Evolutionary conservation across 2,888 invertebrate species (phyloP).

Genomic region (Chrysina gloriosa): DNA sequence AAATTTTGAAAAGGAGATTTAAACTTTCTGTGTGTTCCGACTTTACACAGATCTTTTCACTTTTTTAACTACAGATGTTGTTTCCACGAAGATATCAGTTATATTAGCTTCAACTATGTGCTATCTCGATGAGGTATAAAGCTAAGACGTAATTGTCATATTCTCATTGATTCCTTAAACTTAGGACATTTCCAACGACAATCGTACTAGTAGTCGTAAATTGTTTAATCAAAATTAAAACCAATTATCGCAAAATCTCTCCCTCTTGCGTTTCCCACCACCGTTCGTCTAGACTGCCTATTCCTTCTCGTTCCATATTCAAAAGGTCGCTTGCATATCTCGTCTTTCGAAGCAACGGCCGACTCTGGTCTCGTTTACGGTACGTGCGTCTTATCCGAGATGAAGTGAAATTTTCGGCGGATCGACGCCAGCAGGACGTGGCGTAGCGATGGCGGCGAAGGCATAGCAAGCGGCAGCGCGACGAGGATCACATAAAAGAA

Average conservation of each 20-base stretch:
- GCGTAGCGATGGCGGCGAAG: not conserved
- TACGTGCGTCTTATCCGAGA: slow-evolving; percentile 49
- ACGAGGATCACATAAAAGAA: slow-evolving; percentile 67
- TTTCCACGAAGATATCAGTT: too few relatives aligned
- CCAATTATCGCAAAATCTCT: not conserved
- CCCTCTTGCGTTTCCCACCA: not conserved
- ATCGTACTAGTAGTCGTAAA: too few relatives aligned
- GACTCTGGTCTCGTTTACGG: slow-evolving; percentile 7
- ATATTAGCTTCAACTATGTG: too few relatives aligned
- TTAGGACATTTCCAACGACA: too few relatives aligned
- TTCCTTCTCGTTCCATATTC: not conserved
- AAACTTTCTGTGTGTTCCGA: too few relatives aligned
- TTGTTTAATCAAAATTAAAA: too few relatives aligned
- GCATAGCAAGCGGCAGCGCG: not conserved
- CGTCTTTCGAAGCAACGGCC: not conserved
- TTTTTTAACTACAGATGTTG: too few relatives aligned
- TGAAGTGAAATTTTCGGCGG: slow-evolving; percentile 49
- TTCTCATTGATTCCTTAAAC: too few relatives aligned
- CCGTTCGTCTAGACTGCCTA: not conserved
- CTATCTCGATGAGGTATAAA: too few relatives aligned
- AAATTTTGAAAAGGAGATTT: too few relatives aligned
- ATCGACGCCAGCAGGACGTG: slow-evolving; percentile 42
- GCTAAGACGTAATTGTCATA: too few relatives aligned
- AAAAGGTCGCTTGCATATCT: slow-evolving; percentile 3
- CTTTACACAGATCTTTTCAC: too few relatives aligned